Base-by-base conservation (phyloP, 2,797 vertebrate genomes). In the Taeniopygia guttata region DNA sequence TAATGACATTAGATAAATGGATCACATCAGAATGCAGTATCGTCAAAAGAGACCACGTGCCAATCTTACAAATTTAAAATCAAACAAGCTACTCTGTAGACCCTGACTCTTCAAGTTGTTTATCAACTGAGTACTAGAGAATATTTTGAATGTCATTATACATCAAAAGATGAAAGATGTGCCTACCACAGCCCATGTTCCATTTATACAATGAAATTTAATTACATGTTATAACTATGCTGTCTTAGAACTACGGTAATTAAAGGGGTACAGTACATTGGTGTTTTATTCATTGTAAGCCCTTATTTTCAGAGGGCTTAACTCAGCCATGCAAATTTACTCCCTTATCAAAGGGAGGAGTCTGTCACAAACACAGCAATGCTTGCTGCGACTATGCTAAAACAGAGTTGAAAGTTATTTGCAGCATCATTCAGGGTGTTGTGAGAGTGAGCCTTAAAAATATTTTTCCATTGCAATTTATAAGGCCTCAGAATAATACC, bases 131-230 rank as follows among this genome's bases (percentile, higher is more conserved):
- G 92, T 96, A 96, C 96, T 96, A 96, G 89, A 97, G 96, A 97
- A 96, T 97, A 96, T 96, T 97, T 74, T 96, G 96, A 97, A 97
- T 97, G 96, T 97, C 97, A 97, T 97, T 97, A 97, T 97, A 97
- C 95, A 97, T 97, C 97, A 97, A 97, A 97, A 96, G 96, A 97
- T 91, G 91, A 97, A 96, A 96, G 96, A 95, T 93, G 92, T 93
- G 91, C 88, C 94, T 97, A 94, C 88, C 87, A 86, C 77, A 95
- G 92, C 90, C 94, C 89, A 91, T 97, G 96, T 93, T 97, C 94
- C 95, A 97, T 96, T 96, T 97, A 84, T 95, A 96, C 94, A 96
- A 95, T 90, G 90, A 95, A 96, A 97, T 97, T 97, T 96, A 97
- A 97, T 97, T 97, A 97, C 95, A 95, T 94, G 95, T 96, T 96